phyloP scores from a whole-genome alignment of 2,797 vertebrate species.

The Myoxocephalus aenaeus region DNA sequence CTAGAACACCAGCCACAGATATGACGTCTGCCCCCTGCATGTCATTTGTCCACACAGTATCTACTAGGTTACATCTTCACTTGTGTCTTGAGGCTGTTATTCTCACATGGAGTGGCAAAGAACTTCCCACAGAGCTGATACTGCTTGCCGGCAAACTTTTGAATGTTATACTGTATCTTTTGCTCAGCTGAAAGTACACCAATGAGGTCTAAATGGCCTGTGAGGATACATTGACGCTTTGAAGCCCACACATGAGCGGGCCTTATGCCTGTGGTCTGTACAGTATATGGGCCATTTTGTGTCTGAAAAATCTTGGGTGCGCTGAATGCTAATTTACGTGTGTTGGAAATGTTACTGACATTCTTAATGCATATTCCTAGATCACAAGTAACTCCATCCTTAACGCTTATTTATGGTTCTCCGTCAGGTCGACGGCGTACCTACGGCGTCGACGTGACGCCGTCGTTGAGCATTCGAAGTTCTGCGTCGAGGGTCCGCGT shows the following conservation, averaged over 20 bases:
- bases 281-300: conserved; percentile 35
- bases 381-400: conserved; percentile 51
- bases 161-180: conserved; percentile 22
- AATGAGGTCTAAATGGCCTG: conserved; percentile 42
- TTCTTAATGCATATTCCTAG: conserved; percentile 60
- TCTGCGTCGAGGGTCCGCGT: too few relatives aligned
- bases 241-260: conserved; percentile 45
- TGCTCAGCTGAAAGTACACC: conserved; percentile 30
- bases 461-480: too few relatives aligned
- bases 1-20: conserved; percentile 5
- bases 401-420: too few relatives aligned
- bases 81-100: conserved; percentile 35
- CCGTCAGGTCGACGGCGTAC: too few relatives aligned
- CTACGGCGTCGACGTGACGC: too few relatives aligned
- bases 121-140: conserved; percentile 28
- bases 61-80: conserved; percentile 16
- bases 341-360: conserved; percentile 53
- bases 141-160: conserved; percentile 33
- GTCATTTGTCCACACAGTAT: conserved; percentile 25
- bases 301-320: conserved; percentile 41
- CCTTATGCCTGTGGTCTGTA: conserved; percentile 37
- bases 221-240: conserved; percentile 42
- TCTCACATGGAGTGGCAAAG: conserved; percentile 28
- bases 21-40: neutral
- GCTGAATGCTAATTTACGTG: conserved; percentile 51